Conservation (phyloP, 2,888 invertebrate species). For the Torymus tubicola region DNA sequence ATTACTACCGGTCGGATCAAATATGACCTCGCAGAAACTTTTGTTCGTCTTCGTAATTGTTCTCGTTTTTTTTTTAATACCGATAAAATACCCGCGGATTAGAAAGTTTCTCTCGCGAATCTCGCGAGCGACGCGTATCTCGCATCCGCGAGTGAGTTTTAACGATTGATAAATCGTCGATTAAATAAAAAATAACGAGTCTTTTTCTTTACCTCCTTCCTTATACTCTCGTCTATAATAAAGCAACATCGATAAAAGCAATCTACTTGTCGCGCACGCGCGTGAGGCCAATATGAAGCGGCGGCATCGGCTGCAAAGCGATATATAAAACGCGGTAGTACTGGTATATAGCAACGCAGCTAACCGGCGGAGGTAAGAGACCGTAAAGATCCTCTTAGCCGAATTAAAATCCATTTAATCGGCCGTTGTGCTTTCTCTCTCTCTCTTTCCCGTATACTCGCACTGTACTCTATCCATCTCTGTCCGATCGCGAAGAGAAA, state of each 20-base stretch:
- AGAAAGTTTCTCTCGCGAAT: slow-evolving; percentile 9
- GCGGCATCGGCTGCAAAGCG: not conserved
- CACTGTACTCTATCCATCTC: too few relatives aligned
- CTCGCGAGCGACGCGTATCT: not conserved
- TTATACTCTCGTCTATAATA: slow-evolving; percentile 7
- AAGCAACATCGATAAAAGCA: slow-evolving; percentile 36
- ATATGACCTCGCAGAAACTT: not conserved
- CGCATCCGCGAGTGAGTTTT: too few relatives aligned
- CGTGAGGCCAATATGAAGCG: slow-evolving; percentile 28
- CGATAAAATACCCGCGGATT: slow-evolving; percentile 4
- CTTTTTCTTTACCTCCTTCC: not conserved
- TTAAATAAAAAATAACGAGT: slow-evolving; percentile 28
- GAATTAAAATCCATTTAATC: slow-evolving; percentile 72
- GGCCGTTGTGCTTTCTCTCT: slow-evolving; percentile 16
- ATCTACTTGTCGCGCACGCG: slow-evolving; percentile 18
- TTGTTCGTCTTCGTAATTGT: not conserved
- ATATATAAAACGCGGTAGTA: slow-evolving; percentile 7
- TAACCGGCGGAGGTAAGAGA: slow-evolving; percentile 28
- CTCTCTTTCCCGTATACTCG: not conserved
- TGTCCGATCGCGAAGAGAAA: slow-evolving; percentile 2
- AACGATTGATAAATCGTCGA: slow-evolving; percentile 20
- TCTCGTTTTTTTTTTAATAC: not conserved
- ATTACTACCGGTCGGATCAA: not conserved
- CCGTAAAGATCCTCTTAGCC: slow-evolving; percentile 61
- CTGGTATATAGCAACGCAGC: not conserved